Percentiles rank a stretch among this genome's conserved stretches.
These are phyloP conservation scores for Lepeophtheirus nordmannii DNA, from an alignment of 2,888 invertebrate species.

Conservation along the genomic window DNA sequence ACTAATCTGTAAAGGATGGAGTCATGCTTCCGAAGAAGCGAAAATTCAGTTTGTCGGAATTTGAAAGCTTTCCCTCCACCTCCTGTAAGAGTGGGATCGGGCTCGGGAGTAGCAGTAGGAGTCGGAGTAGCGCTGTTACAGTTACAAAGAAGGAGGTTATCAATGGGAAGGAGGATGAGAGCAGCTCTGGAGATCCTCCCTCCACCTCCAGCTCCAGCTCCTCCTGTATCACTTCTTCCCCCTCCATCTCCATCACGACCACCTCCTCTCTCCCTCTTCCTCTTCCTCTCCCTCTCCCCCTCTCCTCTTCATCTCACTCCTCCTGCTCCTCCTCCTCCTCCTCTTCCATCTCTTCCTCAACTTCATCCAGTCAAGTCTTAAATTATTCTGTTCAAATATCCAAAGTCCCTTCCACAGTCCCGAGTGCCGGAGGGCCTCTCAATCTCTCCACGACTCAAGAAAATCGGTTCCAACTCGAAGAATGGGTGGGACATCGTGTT, in stretches of 20 bases:
- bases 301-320: neutral
- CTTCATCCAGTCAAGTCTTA: neutral
- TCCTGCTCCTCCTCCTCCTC: neutral
- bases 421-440: conserved; percentile 11
- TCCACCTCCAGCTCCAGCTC: neutral
- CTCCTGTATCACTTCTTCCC: neutral
- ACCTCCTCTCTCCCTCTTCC: neutral
- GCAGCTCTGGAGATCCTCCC: no score
- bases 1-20: conserved; percentile 31
- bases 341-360: neutral
- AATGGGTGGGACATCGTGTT: conserved; percentile 84
- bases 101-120: neutral
- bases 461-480: conserved; percentile 54
- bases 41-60: conserved; percentile 61
- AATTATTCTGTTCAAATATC: neutral
- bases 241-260: neutral
- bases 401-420: conserved; percentile 17
- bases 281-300: neutral
- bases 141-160: neutral
- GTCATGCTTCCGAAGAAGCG: conserved; percentile 81
- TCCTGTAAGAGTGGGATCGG: neutral
- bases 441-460: neutral
- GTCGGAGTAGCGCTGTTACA: neutral
- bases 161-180: neutral
- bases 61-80: conserved; percentile 46